These are phyloP conservation scores for Deroptyus accipitrinus DNA, from an alignment of 2,113 vertebrate genomes.

Conservation along the genomic window DNA sequence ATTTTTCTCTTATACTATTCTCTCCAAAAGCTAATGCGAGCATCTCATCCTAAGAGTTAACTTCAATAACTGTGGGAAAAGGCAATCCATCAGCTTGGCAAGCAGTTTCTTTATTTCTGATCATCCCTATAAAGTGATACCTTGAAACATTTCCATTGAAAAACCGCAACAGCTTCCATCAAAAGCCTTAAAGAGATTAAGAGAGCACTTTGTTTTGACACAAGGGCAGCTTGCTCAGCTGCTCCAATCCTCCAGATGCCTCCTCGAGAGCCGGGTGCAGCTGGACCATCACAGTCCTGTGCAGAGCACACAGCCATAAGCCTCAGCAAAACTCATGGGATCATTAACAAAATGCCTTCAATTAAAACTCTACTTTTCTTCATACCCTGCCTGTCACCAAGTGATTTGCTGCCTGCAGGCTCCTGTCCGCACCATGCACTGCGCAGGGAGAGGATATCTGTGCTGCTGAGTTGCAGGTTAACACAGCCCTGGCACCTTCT, in stretches of 20 bases:
- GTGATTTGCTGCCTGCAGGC: fast-evolving
- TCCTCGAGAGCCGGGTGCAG: neutral
- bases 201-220: neutral
- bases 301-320: neutral
- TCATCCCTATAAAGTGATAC: neutral
- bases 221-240: neutral
- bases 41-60: neutral
- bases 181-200: neutral
- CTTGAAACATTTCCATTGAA: neutral
- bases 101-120: neutral
- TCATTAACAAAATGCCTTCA: neutral
- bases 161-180: neutral
- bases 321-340: neutral
- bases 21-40: neutral
- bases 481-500: neutral
- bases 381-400: neutral
- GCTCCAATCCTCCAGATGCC: neutral
- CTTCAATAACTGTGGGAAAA: neutral
- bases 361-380: neutral
- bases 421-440: fast-evolving
- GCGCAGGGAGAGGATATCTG: fast-evolving
- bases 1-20: neutral
- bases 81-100: neutral
- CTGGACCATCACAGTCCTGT: neutral
- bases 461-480: neutral